These are phyloP conservation scores for Epinephelus fuscoguttatus DNA, from an alignment of 2,113 vertebrate genomes.

Conservation along the genomic window DNA sequence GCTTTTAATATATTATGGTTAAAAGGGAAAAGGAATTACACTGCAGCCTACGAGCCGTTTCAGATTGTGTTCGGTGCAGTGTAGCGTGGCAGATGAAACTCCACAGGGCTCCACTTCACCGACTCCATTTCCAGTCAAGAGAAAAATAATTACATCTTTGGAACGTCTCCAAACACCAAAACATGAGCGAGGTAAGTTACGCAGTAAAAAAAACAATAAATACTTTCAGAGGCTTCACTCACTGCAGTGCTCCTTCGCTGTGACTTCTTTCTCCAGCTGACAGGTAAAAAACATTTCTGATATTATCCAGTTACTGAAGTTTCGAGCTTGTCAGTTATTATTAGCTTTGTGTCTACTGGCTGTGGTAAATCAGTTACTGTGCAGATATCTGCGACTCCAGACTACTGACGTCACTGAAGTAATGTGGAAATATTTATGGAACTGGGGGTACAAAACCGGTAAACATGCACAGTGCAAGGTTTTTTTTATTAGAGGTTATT, in stretches of 20 bases:
- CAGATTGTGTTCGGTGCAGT: slow-evolving; percentile 27
- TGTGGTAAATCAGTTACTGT: slow-evolving; percentile 24
- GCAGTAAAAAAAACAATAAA: slow-evolving; percentile 22
- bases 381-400: slow-evolving; percentile 5
- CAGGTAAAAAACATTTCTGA: slow-evolving; percentile 24
- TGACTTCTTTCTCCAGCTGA: slow-evolving; percentile 16
- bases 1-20: slow-evolving; percentile 23
- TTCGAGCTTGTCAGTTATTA: slow-evolving; percentile 2
- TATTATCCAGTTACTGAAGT: slow-evolving; percentile 28
- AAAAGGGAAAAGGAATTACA: slow-evolving; percentile 24
- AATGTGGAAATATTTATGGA: slow-evolving; percentile 8
- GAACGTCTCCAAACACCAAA: slow-evolving; percentile 38
- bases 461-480: not conserved
- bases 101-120: slow-evolving; percentile 50
- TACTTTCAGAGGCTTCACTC: slow-evolving; percentile 1
- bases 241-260: not conserved
- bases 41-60: slow-evolving; percentile 12
- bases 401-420: not conserved
- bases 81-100: slow-evolving; percentile 43
- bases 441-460: not conserved
- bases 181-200: slow-evolving; percentile 7
- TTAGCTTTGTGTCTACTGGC: slow-evolving; percentile 1
- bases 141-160: slow-evolving; percentile 58
- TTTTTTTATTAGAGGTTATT: slow-evolving; percentile 1
- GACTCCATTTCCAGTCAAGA: slow-evolving; percentile 49